Conservation (phyloP, 2,888 invertebrate species). For the Erebia aethiops region DNA sequence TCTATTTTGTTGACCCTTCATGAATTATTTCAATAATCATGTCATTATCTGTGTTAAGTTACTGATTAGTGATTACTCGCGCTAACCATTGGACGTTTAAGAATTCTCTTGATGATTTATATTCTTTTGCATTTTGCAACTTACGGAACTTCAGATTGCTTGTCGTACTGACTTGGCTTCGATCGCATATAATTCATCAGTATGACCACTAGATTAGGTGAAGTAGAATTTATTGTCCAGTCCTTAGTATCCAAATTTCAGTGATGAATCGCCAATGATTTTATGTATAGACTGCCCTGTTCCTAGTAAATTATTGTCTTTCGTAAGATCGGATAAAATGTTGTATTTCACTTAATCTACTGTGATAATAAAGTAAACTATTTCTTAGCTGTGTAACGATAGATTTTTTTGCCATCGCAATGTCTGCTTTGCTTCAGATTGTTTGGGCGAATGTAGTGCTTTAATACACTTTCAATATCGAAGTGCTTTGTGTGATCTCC, state of each 20-base stretch:
- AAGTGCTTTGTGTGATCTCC: constrained; percentile 17
- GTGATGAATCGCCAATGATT: constrained; percentile 80
- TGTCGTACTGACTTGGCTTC: constrained; percentile 71
- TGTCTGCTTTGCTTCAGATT: constrained; percentile 64
- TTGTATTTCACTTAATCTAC: constrained; percentile 74
- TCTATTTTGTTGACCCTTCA: constrained; percentile 36
- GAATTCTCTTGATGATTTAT: constrained; percentile 45
- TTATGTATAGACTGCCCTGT: constrained; percentile 73
- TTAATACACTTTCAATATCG: background rate
- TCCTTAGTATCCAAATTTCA: constrained; percentile 70
- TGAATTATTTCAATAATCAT: constrained; percentile 27
- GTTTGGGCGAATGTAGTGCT: constrained; percentile 51
- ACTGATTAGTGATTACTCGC: constrained; percentile 39
- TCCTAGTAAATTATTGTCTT: constrained; percentile 70
- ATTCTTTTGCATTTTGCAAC: constrained; percentile 50
- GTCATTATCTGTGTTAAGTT: constrained; percentile 14
- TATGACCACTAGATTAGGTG: constrained; percentile 70
- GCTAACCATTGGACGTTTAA: constrained; percentile 47
- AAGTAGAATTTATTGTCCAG: constrained; percentile 54
- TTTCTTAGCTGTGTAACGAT: constrained; percentile 40
- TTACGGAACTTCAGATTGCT: constrained; percentile 42
- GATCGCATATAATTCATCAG: constrained; percentile 57
- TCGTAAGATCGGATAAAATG: constrained; percentile 54
- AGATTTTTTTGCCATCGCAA: constrained; percentile 45
- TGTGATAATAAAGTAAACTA: constrained; percentile 50